Base-by-base conservation (phyloP, 2,888 invertebrate genomes). In the Atrina japonica region DNA sequence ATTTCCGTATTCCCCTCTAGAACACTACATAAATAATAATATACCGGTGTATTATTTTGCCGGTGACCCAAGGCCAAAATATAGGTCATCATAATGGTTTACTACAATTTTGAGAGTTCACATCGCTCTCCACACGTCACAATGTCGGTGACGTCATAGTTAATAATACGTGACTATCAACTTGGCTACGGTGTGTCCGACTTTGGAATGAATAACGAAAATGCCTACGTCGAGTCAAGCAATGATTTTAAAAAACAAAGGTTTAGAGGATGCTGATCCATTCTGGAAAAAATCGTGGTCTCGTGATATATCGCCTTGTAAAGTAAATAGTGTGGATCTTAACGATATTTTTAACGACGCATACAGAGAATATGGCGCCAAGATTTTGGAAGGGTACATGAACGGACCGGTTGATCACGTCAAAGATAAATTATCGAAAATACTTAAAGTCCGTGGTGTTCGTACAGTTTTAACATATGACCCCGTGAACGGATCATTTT, bases 151-250 rank as follows among this genome's bases (percentile, higher is more conserved):
- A 55, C 55, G 55, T 55, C 55, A 55, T 55, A 55, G 30, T 53
- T 35, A 7, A 2, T 23, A 35, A 3, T 18, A n/a, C n/a, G n/a
- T n/a, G n/a, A n/a, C n/a, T n/a, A n/a, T n/a, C n/a, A n/a, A n/a
- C n/a, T n/a, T n/a, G n/a, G n/a, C n/a, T n/a, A n/a, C n/a, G n/a
- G n/a, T n/a, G n/a, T n/a, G n/a, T n/a, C n/a, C n/a, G n/a, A n/a
- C n/a, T n/a, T n/a, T n/a, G n/a, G n/a, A n/a, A n/a, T n/a, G n/a
- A n/a, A n/a, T n/a, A n/a, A n/a, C 35, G 6, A 35, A 35, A 27
- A 73, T 73, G 72, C 72, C 72, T 2, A 73, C 72, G 9, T 73
- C 72, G 23, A 73, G 72, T 45, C 72, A 73, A 29, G 72, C 72
- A 9, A 53, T 65, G 65, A 64, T 73, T 27, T 29, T 68, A 23